Evolutionary conservation across 2,888 invertebrate genomes (phyloP), one percentile per base, ranked within the genome.

Genomic region (Magallana nippona): DNA sequence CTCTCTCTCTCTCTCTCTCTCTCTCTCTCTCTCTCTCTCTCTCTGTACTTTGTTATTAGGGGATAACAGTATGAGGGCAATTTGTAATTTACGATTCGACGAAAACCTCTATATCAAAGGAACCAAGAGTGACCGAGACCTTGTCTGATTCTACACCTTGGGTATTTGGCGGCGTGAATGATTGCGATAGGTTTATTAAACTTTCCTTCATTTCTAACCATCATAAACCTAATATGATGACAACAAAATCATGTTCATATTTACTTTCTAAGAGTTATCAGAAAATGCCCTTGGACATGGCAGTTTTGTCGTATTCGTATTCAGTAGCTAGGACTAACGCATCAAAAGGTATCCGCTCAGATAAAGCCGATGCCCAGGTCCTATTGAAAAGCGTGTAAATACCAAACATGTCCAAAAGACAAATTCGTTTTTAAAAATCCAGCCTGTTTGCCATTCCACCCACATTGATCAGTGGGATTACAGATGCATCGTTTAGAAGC

Each of bases 381-480:
- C 71, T 71, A 22, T 71, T 71, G 71, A 71, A 71, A 32, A 15
- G 71, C 44, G 71, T 71, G 71, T 32, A 22, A 71, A 71, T 71
- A 27, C 27, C 71, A 13, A 71, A 71, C 71, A 71, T 27, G 27
- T 27, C 71, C 32, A 71, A 71, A 71, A 71, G 71, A 71, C 71
- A 22, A 71, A 71, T 71, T 71, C 71, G 71, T 71, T 71, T 71
- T 71, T 71, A 71, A 71, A 71, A 71, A 71, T 71, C 71, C 71
- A 27, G 71, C 22, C 71, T 71, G 71, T 71, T 71, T 71, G 71
- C 71, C 71, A 71, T 71, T 71, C 71, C 71, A 71, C 71, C 71
- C 71, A 71, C 71, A 71, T 71, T 71, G 63, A 63, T 63, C 63
- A 63, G 19, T 19, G 32, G 71, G 71, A 71, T 71, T 71, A 71